Evolutionary conservation across 2,797 vertebrate genomes (phyloP).

Genomic region (Coendou prehensilis): DNA sequence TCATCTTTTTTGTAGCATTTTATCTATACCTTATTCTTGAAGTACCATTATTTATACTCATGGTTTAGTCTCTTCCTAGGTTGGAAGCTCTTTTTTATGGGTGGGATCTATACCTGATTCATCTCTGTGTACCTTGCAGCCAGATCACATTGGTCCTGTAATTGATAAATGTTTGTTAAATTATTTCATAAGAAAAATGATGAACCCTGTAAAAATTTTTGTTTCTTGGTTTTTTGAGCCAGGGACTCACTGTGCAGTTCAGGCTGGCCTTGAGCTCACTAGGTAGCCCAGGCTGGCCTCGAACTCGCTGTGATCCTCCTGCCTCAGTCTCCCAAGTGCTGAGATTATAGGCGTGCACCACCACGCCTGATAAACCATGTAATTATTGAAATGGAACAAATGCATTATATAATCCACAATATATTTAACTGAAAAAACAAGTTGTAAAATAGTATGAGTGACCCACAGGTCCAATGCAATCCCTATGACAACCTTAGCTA

Average conservation of each 20-base stretch:
- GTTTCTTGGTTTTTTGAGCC: too few species aligned
- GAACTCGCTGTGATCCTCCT: background rate
- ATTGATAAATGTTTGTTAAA: slow-evolving; percentile 61
- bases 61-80: slow-evolving; percentile 1
- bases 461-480: background rate
- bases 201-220: background rate
- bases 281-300: background rate
- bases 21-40: slow-evolving; percentile 7
- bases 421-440: slow-evolving; percentile 20
- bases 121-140: slow-evolving; percentile 14
- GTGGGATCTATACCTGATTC: slow-evolving; percentile 19
- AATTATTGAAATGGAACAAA: slow-evolving; percentile 58
- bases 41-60: slow-evolving; percentile 4
- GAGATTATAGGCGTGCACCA: background rate
- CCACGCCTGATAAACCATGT: background rate
- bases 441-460: background rate
- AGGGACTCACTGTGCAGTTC: background rate
- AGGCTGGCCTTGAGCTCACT: background rate
- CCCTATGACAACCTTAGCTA: background rate
- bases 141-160: background rate
- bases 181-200: slow-evolving; percentile 40
- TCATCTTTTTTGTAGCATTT: slow-evolving; percentile 19
- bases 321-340: background rate
- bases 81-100: slow-evolving; percentile 41
- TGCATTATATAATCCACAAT: background rate